Conservation (phyloP, 2,797 vertebrate species). For the Halcyon smyrnensis region DNA sequence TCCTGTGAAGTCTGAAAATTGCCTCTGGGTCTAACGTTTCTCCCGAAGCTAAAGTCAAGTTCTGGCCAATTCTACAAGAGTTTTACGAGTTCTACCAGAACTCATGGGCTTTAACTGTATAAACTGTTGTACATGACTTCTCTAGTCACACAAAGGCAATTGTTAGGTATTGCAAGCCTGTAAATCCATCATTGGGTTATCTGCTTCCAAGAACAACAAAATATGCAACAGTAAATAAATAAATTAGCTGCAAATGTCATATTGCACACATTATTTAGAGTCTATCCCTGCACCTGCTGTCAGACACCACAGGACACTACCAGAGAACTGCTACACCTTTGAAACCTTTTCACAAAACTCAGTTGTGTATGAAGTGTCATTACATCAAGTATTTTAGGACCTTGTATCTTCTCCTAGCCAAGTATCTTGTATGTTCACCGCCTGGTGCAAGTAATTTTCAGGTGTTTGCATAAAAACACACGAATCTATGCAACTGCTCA, state of each 20-base stretch:
- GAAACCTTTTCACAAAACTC: not conserved
- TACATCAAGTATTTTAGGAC: not conserved
- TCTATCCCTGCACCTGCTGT: not conserved
- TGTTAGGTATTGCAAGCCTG: not conserved
- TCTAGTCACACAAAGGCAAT: not conserved
- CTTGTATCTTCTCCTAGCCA: not conserved
- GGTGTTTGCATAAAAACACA: not conserved
- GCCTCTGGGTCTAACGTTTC: not conserved
- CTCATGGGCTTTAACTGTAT: not conserved
- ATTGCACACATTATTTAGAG: not conserved
- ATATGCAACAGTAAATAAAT: not conserved
- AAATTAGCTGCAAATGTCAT: not conserved
- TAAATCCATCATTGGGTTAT: not conserved
- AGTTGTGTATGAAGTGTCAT: not conserved
- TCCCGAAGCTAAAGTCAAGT: not conserved
- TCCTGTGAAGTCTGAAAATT: not conserved
- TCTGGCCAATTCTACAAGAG: not conserved
- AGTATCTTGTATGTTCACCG: not conserved
- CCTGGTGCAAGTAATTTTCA: not conserved
- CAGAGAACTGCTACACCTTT: not conserved
- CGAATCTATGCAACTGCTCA: not conserved
- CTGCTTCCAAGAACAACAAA: not conserved
- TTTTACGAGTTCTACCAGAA: not conserved
- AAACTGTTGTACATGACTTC: not conserved
- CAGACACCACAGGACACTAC: not conserved